Evolutionary conservation across 2,797 vertebrate species (phyloP), one percentile per base, ranked within the genome.

Genomic region (Babyrousa celebensis): DNA sequence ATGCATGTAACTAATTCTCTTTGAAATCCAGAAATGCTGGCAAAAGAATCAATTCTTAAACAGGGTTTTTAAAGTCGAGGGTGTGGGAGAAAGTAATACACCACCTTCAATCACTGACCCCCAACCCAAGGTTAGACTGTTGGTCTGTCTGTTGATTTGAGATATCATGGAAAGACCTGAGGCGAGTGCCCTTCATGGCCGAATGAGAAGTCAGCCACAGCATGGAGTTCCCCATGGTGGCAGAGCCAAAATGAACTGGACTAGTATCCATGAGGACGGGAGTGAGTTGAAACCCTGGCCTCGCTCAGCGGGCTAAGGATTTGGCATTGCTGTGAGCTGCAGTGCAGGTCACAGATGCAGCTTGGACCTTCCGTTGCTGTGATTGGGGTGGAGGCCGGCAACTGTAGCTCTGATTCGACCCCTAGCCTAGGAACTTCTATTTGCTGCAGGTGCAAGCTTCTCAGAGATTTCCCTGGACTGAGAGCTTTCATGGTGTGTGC

Each of bases 1-100:
- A 67, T 68, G 48, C 29, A 63, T 43, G 43, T 67, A 84, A 95
- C 71, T 79, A 29, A 93, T 70, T 83, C 71, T 94, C 70, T 36
- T 54, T 10, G 48, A 77, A 93, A 92, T 43, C 18, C 58, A 92
- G 71, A 95, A 85, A 85, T 1, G 17, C 52, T 74, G 85, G 71
- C 75, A 92, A 78, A 62, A 75, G 48, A 65, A 32, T 12, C 60
- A 88, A 25, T 14, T 85, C 52, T 94, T 52, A 68, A 29, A 36
- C 27, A 68, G 32, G 70, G 25, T 52, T 70, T 94, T 43, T 75
- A 17, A 91, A 83, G 43, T 17, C 2, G 1, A 83, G n/a, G 43
- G 5, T 43, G 5, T 65, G 48, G 62, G 43, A 60, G 27, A 43
- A 85, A 80, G 78, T 25, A 11, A 43, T 43, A 10, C 1, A 20